These are phyloP conservation scores for Choristoneura fumiferana DNA, from an alignment of 1,140 invertebrate species.

Conservation along the genomic window DNA sequence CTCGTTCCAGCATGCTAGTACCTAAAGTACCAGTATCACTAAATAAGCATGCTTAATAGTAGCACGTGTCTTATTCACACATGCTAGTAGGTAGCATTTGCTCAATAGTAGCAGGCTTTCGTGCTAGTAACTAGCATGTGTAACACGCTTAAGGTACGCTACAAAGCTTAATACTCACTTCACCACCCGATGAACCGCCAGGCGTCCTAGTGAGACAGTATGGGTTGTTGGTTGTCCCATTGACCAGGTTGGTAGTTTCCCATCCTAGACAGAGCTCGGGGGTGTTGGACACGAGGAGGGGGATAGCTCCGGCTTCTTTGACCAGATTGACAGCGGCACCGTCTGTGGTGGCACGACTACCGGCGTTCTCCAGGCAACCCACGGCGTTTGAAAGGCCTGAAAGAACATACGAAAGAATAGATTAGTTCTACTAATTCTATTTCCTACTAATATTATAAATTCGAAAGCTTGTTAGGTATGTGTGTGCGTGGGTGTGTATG, in stretches of 20 bases:
- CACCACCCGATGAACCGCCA: slow-evolving; percentile 89
- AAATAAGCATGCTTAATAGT: too few species aligned
- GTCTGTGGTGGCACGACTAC: slow-evolving; percentile 80
- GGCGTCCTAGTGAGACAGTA: slow-evolving; percentile 82
- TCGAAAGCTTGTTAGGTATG: too few species aligned
- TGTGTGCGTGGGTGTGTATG: too few species aligned
- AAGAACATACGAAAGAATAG: too few species aligned
- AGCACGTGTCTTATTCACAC: too few species aligned
- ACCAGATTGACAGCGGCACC: slow-evolving; percentile 81
- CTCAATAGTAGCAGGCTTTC: too few species aligned
- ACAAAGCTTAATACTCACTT: slow-evolving; percentile 81
- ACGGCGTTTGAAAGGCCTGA: slow-evolving; percentile 83
- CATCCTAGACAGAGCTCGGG: slow-evolving; percentile 88
- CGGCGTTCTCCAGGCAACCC: slow-evolving; percentile 80
- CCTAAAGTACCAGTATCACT: too few species aligned
- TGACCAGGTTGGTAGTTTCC: slow-evolving; percentile 83
- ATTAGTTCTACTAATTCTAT: too few species aligned
- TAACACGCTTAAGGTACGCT: background rate
- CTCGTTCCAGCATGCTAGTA: too few species aligned
- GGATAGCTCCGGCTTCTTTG: slow-evolving; percentile 86
- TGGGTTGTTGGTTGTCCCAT: slow-evolving; percentile 88
- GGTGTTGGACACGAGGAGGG: slow-evolving; percentile 88
- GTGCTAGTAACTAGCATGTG: too few species aligned
- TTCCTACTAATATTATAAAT: too few species aligned
- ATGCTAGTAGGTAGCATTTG: too few species aligned